Evolutionary conservation across 2,888 invertebrate genomes (phyloP).

Genomic region (Teinopalpus imperialis): DNA sequence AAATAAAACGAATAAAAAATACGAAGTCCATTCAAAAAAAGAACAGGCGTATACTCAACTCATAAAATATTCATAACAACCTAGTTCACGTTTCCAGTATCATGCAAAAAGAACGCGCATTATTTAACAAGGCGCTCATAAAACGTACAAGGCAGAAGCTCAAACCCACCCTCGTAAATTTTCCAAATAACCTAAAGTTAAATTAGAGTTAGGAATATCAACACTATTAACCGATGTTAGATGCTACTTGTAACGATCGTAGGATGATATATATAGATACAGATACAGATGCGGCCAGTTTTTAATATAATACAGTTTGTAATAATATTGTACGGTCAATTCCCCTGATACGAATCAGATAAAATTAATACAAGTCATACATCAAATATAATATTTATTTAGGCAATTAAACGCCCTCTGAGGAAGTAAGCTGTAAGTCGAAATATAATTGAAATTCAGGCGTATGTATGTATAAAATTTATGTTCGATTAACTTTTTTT

Average conservation of each 20-base stretch:
- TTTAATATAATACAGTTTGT: constrained; percentile 8
- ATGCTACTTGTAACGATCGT: too few species aligned
- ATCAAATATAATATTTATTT: constrained; percentile 51
- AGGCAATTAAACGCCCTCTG: constrained; percentile 55
- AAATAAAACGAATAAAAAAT: constrained; percentile 23
- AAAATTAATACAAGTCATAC: constrained; percentile 38
- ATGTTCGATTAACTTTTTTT: constrained; percentile 4
- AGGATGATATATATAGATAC: too few species aligned
- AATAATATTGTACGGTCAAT: constrained; percentile 1
- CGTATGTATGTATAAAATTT: constrained; percentile 31
- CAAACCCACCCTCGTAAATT: constrained; percentile 43
- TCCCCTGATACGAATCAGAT: constrained; percentile 4
- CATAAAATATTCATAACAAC: constrained; percentile 56
- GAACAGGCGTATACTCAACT: constrained; percentile 53
- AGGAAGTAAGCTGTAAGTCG: constrained; percentile 40
- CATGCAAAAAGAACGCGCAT: constrained; percentile 58
- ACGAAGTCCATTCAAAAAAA: constrained; percentile 40
- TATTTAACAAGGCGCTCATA: constrained; percentile 62
- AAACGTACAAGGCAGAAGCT: constrained; percentile 52
- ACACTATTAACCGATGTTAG: constrained; percentile 5
- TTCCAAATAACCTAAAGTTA: constrained; percentile 17
- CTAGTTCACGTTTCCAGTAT: constrained; percentile 52
- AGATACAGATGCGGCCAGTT: constrained; percentile 4
- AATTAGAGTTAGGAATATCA: constrained; percentile 11
- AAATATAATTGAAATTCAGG: constrained; percentile 50